A percentile compares a stretch with the other conserved stretches of the same genome.
phyloP scores from a whole-genome alignment of 2,888 invertebrate species.

The Ferdinandea cuprea region DNA sequence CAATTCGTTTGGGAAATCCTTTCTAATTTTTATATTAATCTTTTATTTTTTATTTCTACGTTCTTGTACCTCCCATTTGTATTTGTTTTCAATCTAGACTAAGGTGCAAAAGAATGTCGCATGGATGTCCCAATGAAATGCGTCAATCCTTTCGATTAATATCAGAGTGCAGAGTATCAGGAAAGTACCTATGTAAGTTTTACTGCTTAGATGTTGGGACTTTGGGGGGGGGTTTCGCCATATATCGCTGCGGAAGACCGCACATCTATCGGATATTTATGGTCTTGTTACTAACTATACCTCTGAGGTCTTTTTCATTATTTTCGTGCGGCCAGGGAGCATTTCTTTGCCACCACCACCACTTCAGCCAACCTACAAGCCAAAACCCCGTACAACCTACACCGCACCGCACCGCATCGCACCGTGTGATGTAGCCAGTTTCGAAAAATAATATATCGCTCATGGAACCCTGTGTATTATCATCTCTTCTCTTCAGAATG shows the following conservation, averaged over 20 bases:
- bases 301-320: conserved; percentile 82
- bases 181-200: not conserved
- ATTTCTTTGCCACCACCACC: conserved; percentile 62
- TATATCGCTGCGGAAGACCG: conserved; percentile 31
- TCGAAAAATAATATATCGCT: conserved; percentile 75
- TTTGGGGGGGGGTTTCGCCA: conserved; percentile 16
- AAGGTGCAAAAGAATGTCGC: conserved; percentile 42
- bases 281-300: conserved; percentile 81
- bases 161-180: no score
- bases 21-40: conserved; percentile 60
- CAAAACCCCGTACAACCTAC: no score
- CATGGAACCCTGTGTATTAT: conserved; percentile 71
- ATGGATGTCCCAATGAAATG: not conserved
- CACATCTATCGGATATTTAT: conserved; percentile 81
- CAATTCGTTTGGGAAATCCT: conserved; percentile 74
- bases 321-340: conserved; percentile 76
- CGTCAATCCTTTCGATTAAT: conserved; percentile 29
- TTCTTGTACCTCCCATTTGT: not conserved
- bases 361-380: not conserved
- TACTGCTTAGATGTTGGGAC: not conserved
- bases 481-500: conserved; percentile 58
- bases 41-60: conserved; percentile 10
- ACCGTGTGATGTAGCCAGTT: conserved; percentile 63
- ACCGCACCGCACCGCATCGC: no score
- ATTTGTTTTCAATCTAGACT: conserved; percentile 24